Evolutionary conservation across 2,888 invertebrate genomes (phyloP).

Genomic region (Xestia ashworthii): DNA sequence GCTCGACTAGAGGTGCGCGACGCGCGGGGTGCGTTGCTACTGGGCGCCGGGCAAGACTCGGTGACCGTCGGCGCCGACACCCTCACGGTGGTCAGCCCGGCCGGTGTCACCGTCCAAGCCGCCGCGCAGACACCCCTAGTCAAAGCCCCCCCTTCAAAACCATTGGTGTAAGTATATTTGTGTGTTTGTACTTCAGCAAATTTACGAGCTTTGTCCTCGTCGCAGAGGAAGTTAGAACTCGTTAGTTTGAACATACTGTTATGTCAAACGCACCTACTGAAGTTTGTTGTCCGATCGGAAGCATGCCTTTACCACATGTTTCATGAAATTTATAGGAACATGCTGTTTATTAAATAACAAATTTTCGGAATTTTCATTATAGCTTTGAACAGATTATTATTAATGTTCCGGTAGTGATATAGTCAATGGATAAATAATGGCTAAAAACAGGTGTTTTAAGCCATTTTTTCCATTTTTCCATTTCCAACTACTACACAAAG

Average conservation of each 20-base stretch:
- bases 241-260: slow-evolving; percentile 64
- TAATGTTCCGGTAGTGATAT: neutral
- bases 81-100: slow-evolving; percentile 95
- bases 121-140: slow-evolving; percentile 97
- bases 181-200: slow-evolving; percentile 54
- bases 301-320: slow-evolving; percentile 54
- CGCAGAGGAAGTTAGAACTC: slow-evolving; percentile 63
- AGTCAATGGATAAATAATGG: too few relatives aligned
- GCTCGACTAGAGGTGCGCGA: slow-evolving; percentile 95
- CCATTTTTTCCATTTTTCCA: too few relatives aligned
- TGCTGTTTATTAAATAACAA: slow-evolving; percentile 28
- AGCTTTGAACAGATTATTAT: neutral
- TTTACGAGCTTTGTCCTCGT: slow-evolving; percentile 56
- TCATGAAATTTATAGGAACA: slow-evolving; percentile 34
- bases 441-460: too few relatives aligned
- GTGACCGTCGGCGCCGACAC: slow-evolving; percentile 96
- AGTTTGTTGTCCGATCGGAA: slow-evolving; percentile 58
- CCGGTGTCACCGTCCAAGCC: slow-evolving; percentile 96
- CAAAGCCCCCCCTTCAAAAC: slow-evolving; percentile 95
- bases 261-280: slow-evolving; percentile 56
- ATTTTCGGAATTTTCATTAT: slow-evolving; percentile 31
- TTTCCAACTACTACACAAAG: too few relatives aligned
- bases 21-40: slow-evolving; percentile 93
- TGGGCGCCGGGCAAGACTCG: slow-evolving; percentile 95
- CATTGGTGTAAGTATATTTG: slow-evolving; percentile 93